A percentile compares a stretch with the other conserved stretches of the same genome.
These are phyloP conservation scores for Botrylloides violaceus DNA, from an alignment of 23 tunicate species.

Conservation along the genomic window DNA sequence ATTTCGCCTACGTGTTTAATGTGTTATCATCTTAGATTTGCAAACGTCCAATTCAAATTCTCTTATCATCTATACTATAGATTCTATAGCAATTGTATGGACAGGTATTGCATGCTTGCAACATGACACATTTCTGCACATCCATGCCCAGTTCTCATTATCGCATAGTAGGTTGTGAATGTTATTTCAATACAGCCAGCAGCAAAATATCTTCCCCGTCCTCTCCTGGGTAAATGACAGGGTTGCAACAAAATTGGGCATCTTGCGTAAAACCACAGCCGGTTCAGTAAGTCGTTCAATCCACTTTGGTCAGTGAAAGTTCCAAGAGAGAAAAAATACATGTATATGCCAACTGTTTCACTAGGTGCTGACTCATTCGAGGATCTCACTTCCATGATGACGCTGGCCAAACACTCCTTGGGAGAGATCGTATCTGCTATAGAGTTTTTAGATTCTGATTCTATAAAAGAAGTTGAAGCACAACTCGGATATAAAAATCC, in stretches of 20 bases:
- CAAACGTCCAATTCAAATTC: not conserved
- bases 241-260: too few relatives aligned
- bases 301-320: not conserved
- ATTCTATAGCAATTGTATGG: not conserved
- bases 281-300: not conserved
- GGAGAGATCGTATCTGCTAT: slow-evolving; percentile 95
- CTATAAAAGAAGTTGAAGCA: slow-evolving; percentile 44
- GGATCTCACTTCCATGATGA: slow-evolving; percentile 33
- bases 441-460: slow-evolving; percentile 77
- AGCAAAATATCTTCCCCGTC: too few relatives aligned
- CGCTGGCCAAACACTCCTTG: slow-evolving; percentile 30
- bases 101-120: not conserved
- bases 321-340: not conserved
- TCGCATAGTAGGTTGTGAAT: too few relatives aligned
- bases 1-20: too few relatives aligned
- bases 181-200: too few relatives aligned
- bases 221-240: too few relatives aligned
- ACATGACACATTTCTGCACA: too few relatives aligned
- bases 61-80: too few relatives aligned
- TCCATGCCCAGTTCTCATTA: too few relatives aligned
- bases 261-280: not conserved
- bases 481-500: slow-evolving; percentile 69
- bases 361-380: slow-evolving; percentile 53
- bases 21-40: not conserved
- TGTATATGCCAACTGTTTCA: slow-evolving; percentile 21